Percentiles rank a stretch among this genome's conserved stretches.
phyloP scores from a whole-genome alignment of 1,140 invertebrate genomes.

The Arion vulgaris region DNA sequence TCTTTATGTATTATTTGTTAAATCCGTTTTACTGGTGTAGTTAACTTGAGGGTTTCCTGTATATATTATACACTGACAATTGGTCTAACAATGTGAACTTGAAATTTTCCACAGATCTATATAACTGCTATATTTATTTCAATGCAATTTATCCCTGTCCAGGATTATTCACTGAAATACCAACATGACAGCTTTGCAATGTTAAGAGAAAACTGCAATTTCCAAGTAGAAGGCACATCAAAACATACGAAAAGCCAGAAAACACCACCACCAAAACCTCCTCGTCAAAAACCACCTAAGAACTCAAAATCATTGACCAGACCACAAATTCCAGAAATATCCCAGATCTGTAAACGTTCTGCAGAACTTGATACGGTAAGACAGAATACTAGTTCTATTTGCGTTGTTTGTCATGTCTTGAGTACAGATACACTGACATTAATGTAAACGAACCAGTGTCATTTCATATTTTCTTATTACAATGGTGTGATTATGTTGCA shows the following conservation, averaged over 20 bases:
- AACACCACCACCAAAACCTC: conserved; percentile 28
- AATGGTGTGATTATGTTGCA: too few relatives aligned
- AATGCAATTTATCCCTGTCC: neutral
- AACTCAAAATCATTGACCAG: neutral
- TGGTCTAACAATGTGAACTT: too few relatives aligned
- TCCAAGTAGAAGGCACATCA: neutral
- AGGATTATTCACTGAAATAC: conserved; percentile 24
- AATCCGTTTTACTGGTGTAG: too few relatives aligned
- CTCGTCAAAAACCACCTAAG: conserved; percentile 15
- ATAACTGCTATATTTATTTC: too few relatives aligned
- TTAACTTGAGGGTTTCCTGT: too few relatives aligned
- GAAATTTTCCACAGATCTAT: too few relatives aligned
- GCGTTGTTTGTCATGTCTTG: neutral
- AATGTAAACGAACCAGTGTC: neutral
- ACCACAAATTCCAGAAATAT: neutral
- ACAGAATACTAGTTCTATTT: neutral
- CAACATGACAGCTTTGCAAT: conserved; percentile 4
- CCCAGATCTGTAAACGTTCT: neutral
- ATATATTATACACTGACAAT: too few relatives aligned
- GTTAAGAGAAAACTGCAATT: conserved; percentile 25
- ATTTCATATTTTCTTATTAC: too few relatives aligned
- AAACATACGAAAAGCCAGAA: neutral
- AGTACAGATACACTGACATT: neutral
- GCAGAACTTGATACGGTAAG: neutral
- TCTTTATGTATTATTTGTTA: too few relatives aligned